Percentiles rank a stretch among this genome's conserved stretches.
Evolutionary conservation across 2,113 vertebrate genomes (phyloP).

Genomic region (Hydropotes inermis): DNA sequence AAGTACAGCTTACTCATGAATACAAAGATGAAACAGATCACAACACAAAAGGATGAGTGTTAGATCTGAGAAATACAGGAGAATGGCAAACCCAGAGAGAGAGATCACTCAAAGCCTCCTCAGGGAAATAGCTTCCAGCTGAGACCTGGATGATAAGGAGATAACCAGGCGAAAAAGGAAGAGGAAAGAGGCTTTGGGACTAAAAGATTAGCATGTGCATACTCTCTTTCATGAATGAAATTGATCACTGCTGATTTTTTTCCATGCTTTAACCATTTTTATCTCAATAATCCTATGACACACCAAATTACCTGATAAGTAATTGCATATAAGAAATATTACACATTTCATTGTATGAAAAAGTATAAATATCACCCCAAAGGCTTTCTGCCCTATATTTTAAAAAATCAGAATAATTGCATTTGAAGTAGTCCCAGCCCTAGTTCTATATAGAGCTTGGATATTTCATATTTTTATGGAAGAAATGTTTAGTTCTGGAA

Average conservation of each 20-base stretch:
- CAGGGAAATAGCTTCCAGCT: background rate
- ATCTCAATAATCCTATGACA: background rate
- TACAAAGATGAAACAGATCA: background rate
- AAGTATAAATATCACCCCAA: conserved; percentile 85
- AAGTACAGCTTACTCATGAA: background rate
- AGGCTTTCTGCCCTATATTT: conserved; percentile 89
- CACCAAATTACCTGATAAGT: background rate
- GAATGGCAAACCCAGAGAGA: background rate
- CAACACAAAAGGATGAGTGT: background rate
- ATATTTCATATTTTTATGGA: conserved; percentile 88
- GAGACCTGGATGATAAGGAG: background rate
- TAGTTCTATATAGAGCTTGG: conserved; percentile 90
- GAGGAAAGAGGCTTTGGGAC: background rate
- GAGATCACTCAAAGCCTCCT: background rate
- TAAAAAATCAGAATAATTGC: conserved; percentile 86
- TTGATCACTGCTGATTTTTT: background rate
- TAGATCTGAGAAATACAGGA: background rate
- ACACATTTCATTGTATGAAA: conserved; percentile 70
- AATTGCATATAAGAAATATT: background rate
- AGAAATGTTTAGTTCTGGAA: conserved; percentile 85
- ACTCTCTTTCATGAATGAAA: background rate
- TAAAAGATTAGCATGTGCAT: background rate
- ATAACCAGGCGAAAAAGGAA: background rate
- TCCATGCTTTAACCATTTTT: background rate
- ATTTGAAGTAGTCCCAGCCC: conserved; percentile 84